Conservation (phyloP, 2,113 vertebrate genomes). For the Phrynosoma platyrhinos region DNA sequence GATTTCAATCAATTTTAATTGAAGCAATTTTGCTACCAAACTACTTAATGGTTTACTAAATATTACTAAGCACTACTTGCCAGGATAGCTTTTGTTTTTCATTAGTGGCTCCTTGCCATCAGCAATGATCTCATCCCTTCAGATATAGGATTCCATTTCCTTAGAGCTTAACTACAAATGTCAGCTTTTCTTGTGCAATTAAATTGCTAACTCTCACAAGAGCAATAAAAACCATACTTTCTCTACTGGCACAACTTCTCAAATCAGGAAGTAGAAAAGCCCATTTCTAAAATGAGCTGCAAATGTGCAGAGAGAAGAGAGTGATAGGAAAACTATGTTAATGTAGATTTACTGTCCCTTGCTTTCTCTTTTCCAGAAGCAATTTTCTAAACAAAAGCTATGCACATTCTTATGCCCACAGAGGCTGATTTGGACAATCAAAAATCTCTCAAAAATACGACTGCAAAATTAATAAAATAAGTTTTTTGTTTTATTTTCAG, state of each 20-base stretch:
- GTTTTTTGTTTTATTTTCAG: accelerated
- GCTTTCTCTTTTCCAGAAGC: background rate
- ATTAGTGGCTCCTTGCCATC: slow-evolving; percentile 29
- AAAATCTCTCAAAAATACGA: slow-evolving; percentile 7
- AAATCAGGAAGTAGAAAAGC: slow-evolving; percentile 30
- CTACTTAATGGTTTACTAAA: slow-evolving; percentile 42
- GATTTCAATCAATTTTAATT: slow-evolving; percentile 39
- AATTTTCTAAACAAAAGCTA: accelerated
- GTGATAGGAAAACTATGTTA: slow-evolving; percentile 7
- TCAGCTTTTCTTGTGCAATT: slow-evolving; percentile 43
- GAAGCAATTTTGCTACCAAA: slow-evolving; percentile 14
- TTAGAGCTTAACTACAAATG: slow-evolving; percentile 29
- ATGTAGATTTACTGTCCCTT: slow-evolving; percentile 13
- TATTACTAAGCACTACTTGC: slow-evolving; percentile 38
- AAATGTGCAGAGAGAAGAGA: background rate
- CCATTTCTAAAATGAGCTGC: slow-evolving; percentile 21
- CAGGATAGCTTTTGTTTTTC: slow-evolving; percentile 21
- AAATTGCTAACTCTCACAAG: slow-evolving; percentile 36
- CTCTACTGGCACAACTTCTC: slow-evolving; percentile 19
- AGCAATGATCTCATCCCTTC: slow-evolving; percentile 31
- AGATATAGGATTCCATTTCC: slow-evolving; percentile 1
- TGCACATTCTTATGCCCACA: background rate
- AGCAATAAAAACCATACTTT: slow-evolving; percentile 17
- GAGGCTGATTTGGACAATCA: background rate
- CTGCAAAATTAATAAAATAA: slow-evolving; percentile 19